These are phyloP conservation scores for Phalanger gymnotis DNA, from an alignment of 2,797 vertebrate genomes.

Conservation along the genomic window DNA sequence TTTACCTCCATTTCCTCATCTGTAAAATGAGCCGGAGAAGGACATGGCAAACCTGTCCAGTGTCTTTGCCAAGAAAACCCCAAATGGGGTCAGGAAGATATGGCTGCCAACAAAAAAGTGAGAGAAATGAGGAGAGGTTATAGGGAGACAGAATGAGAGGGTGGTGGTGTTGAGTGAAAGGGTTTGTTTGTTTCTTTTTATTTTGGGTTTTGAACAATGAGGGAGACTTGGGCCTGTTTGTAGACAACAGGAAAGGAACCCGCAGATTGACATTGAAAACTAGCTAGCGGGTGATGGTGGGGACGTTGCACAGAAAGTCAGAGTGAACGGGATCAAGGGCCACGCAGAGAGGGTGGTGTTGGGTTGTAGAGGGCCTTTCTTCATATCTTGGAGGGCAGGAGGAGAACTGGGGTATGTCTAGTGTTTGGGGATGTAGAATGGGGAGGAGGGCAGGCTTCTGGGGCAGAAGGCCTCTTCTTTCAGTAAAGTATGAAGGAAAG, in stretches of 20 bases:
- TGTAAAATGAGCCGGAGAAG: neutral
- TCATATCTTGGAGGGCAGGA: no score
- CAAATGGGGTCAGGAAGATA: neutral
- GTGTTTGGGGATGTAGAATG: no score
- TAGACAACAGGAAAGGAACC: neutral
- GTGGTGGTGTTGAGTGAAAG: neutral
- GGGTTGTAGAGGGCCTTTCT: no score
- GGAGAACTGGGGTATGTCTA: no score
- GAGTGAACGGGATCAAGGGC: no score
- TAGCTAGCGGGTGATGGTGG: no score
- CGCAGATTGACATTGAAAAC: no score
- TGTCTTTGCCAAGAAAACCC: neutral
- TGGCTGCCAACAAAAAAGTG: neutral
- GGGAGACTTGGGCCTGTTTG: neutral
- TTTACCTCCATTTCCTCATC: neutral
- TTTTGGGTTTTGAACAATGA: neutral
- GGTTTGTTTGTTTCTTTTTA: neutral
- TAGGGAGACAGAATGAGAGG: neutral
- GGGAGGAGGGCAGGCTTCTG: no score
- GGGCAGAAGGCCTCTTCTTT: no score
- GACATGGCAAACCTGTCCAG: neutral
- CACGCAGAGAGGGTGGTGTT: no score
- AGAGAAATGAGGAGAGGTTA: neutral
- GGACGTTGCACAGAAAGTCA: no score
- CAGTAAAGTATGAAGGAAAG: neutral